Percentiles rank a stretch among this genome's conserved stretches.
These are phyloP conservation scores for Aromia moschata DNA, from an alignment of 2,888 invertebrate genomes.

Conservation along the genomic window DNA sequence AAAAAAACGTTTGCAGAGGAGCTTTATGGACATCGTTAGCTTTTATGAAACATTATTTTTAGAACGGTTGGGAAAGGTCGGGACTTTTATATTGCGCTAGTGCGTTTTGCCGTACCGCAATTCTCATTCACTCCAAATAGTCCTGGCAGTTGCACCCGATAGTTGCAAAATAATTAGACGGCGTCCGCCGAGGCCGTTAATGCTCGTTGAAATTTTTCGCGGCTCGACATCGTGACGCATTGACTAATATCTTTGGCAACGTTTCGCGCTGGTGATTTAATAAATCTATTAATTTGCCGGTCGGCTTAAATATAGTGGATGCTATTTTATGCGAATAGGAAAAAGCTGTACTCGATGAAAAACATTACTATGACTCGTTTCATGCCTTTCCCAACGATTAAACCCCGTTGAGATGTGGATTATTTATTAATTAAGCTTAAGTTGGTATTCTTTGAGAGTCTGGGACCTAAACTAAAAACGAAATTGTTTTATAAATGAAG, in stretches of 20 bases:
- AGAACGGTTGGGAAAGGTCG: constrained; percentile 38
- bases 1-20: constrained; percentile 19
- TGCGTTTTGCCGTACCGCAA: constrained; percentile 6
- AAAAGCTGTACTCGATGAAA: too few relatives aligned
- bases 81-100: constrained; percentile 34
- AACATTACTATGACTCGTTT: too few relatives aligned
- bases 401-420: too few relatives aligned
- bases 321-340: neutral
- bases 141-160: constrained; percentile 10
- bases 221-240: neutral
- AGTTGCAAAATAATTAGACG: constrained; percentile 11
- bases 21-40: constrained; percentile 22
- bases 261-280: neutral
- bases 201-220: neutral
- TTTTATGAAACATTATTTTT: constrained; percentile 39
- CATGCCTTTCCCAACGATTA: too few relatives aligned
- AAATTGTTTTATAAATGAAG: too few relatives aligned
- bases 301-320: neutral
- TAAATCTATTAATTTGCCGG: neutral
- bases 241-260: neutral
- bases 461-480: too few relatives aligned
- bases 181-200: neutral
- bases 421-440: too few relatives aligned
- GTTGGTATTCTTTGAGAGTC: too few relatives aligned
- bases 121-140: constrained; percentile 22